Evolutionary conservation across 2,888 invertebrate genomes (phyloP).

Genomic region (Prosopocoilus inquinatus): DNA sequence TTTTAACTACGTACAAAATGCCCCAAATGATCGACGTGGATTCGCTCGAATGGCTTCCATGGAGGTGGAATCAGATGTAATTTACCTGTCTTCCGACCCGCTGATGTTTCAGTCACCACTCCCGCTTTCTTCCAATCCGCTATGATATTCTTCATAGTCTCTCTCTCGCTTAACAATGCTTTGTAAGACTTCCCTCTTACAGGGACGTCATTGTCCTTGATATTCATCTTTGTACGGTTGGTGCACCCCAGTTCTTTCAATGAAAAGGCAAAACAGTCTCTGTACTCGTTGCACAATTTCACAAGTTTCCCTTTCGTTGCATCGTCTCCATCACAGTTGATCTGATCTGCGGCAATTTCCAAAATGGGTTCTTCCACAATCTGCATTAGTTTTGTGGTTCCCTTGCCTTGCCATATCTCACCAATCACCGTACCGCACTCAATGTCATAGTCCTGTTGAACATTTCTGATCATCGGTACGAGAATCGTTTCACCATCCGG

Average conservation of each 20-base stretch:
- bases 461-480: no score
- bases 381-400: no score
- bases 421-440: no score
- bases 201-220: constrained; percentile 14
- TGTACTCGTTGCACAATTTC: constrained; percentile 2
- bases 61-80: constrained; percentile 8
- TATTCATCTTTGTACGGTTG: constrained; percentile 10
- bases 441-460: no score
- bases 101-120: constrained; percentile 24
- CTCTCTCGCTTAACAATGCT: constrained; percentile 6
- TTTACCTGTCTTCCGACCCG: no score
- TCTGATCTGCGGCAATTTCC: background rate
- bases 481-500: no score
- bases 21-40: constrained; percentile 16
- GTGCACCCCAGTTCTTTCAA: constrained; percentile 18
- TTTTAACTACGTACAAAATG: constrained; percentile 11
- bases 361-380: constrained; percentile 10
- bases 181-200: constrained; percentile 17
- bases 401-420: no score
- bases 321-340: background rate
- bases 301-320: background rate
- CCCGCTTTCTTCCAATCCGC: constrained; percentile 22
- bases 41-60: constrained; percentile 9
- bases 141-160: constrained; percentile 15
- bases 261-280: constrained; percentile 14